phyloP scores from a whole-genome alignment of 2,797 vertebrate genomes.

The Macrochelys suwanniensis region DNA sequence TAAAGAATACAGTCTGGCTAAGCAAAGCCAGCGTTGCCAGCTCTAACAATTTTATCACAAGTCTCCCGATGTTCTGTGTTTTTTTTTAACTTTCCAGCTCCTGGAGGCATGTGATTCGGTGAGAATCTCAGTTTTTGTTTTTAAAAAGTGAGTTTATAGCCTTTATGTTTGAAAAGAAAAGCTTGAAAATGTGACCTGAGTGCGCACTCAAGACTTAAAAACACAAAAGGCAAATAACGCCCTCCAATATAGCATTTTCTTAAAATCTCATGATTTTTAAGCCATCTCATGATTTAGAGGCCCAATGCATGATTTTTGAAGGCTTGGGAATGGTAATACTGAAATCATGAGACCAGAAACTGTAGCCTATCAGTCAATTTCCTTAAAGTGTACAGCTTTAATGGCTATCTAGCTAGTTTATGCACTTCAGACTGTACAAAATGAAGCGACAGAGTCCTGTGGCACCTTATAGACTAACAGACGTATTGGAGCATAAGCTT shows the following conservation, averaged over 20 bases:
- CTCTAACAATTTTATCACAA: constrained; percentile 8
- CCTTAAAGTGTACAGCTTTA: too few species aligned
- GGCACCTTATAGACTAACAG: too few species aligned
- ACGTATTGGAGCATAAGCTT: too few species aligned
- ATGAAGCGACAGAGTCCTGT: neutral
- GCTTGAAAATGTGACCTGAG: constrained; percentile 42
- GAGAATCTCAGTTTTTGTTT: neutral
- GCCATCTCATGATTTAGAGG: too few species aligned
- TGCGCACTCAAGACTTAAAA: neutral
- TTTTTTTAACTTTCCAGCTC: constrained; percentile 26
- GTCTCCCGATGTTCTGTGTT: neutral
- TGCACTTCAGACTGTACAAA: neutral
- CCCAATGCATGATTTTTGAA: neutral
- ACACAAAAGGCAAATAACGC: constrained; percentile 12
- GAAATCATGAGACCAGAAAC: neutral
- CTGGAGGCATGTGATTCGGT: constrained; percentile 20
- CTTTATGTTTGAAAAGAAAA: constrained; percentile 44
- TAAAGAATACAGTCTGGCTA: constrained; percentile 22
- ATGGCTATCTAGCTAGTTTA: neutral
- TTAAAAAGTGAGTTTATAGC: constrained; percentile 16
- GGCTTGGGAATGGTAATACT: neutral
- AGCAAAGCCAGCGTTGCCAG: constrained; percentile 11
- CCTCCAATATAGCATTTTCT: neutral
- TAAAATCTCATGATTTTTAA: neutral
- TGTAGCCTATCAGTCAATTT: too few species aligned